Percentiles rank a stretch among this genome's conserved stretches.
phyloP scores from a whole-genome alignment of 2,797 vertebrate species.

The Nyctalus aviator region DNA sequence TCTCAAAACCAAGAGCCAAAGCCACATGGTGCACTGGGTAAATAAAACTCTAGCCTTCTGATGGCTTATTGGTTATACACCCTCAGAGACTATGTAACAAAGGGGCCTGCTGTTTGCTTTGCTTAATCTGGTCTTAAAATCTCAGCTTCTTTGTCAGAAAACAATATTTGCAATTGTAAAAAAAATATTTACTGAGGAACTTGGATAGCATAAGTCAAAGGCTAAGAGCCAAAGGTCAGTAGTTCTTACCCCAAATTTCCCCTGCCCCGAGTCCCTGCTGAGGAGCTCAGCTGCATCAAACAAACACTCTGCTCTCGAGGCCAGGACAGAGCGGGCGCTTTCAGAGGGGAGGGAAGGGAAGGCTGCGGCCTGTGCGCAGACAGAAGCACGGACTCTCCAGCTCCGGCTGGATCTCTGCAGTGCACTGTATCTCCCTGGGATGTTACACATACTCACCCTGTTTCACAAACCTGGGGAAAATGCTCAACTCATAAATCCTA shows the following conservation, averaged over 20 bases:
- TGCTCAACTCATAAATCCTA: neutral
- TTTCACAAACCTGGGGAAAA: constrained; percentile 31
- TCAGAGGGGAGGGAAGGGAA: constrained; percentile 7
- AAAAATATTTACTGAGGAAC: constrained; percentile 77
- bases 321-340: constrained; percentile 46
- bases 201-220: constrained; percentile 69
- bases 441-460: neutral
- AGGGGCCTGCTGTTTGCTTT: constrained; percentile 73
- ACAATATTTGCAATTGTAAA: constrained; percentile 84
- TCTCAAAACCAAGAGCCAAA: constrained; percentile 71
- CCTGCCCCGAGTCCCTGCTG: constrained; percentile 69
- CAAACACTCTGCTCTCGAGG: constrained; percentile 62
- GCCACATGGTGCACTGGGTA: constrained; percentile 59
- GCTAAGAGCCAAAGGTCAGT: constrained; percentile 78
- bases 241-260: constrained; percentile 78
- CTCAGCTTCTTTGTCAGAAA: constrained; percentile 80
- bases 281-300: constrained; percentile 66
- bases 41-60: constrained; percentile 73
- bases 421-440: neutral
- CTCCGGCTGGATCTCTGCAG: neutral
- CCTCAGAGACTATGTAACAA: constrained; percentile 73
- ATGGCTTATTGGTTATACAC: constrained; percentile 73
- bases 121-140: constrained; percentile 79
- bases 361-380: neutral
- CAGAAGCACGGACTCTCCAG: neutral